Base-by-base conservation (phyloP, 2,888 invertebrate genomes). In the Muschampia plurimacula region DNA sequence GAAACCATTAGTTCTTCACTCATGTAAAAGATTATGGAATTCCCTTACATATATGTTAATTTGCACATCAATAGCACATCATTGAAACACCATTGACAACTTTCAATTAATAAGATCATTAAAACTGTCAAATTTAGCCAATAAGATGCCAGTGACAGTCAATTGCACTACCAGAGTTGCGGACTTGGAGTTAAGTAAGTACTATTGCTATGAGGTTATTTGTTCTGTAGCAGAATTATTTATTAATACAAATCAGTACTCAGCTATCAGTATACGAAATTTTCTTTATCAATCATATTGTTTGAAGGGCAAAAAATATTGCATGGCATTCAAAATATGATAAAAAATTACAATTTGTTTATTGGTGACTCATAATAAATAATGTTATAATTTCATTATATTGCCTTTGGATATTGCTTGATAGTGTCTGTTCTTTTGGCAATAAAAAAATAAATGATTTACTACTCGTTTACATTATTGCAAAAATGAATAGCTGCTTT, bases 271-370 rank as follows among this genome's bases (percentile, higher is more conserved):
- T 2, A 22, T 9, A 52, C 52, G 52, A 52, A 52, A 2, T 52
- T 52, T 52, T 22, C 52, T 52, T 52, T 52, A 52, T 52, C 52
- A 52, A 52, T 52, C 15, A 15, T 52, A 52, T 52, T 52, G 52
- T 52, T 52, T 15, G 52, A 52, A 52, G 52, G 52, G 15, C 52
- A 52, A 52, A 52, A 52, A 52, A 52, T 52, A 52, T 22, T 52
- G 52, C 52, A 52, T 52, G 52, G 52, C 15, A 15, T 52, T 52
- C 52, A 52, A 52, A 52, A 52, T 52, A 52, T 52, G 52, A 52
- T 52, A 52, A 52, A 52, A 22, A 52, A 13, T 15, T 52, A 52
- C 15, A 52, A 52, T 52, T 52, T 52, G 8, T 52, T 52, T 52
- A 52, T 52, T 52, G 52, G 52, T 52, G 52, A 52, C 9, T 15